Percentiles rank a stretch among this genome's conserved stretches.
Conservation (phyloP, 2,113 vertebrate species). For the Tupaia tana region DNA sequence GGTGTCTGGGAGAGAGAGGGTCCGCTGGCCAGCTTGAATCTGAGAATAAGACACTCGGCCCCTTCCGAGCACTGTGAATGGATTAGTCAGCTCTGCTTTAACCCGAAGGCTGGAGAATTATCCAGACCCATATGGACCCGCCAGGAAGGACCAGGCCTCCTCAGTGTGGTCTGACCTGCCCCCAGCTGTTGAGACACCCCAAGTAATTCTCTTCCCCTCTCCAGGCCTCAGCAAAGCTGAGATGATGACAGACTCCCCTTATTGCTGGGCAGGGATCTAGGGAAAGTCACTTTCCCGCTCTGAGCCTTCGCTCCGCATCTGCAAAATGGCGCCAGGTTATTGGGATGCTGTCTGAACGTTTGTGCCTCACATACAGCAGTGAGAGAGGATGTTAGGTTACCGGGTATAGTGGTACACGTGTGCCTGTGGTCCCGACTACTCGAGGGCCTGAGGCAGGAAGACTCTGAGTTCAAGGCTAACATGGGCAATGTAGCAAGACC, state of each 20-base stretch:
- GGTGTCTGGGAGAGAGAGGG: not conserved
- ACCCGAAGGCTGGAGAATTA: not conserved
- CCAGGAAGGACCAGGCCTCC: not conserved
- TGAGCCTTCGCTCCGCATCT: not conserved
- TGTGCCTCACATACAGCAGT: not conserved
- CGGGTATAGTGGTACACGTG: no score
- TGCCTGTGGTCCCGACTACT: no score
- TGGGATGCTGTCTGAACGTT: not conserved
- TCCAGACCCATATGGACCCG: not conserved
- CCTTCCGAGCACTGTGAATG: not conserved
- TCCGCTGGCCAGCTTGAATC: not conserved
- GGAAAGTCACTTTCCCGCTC: not conserved
- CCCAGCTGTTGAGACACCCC: not conserved
- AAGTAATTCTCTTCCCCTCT: not conserved
- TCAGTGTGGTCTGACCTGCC: not conserved
- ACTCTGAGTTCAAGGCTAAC: no score
- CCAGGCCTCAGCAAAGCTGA: not conserved
- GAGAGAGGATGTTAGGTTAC: not conserved
- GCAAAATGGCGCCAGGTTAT: not conserved
- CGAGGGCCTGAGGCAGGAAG: no score
- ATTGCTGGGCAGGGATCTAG: not conserved
- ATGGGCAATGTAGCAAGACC: no score
- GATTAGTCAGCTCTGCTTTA: not conserved
- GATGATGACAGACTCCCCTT: not conserved
- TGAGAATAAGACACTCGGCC: not conserved